Base-by-base conservation (phyloP, 2,888 invertebrate species). In the Drosophila pseudotakahashii region DNA sequence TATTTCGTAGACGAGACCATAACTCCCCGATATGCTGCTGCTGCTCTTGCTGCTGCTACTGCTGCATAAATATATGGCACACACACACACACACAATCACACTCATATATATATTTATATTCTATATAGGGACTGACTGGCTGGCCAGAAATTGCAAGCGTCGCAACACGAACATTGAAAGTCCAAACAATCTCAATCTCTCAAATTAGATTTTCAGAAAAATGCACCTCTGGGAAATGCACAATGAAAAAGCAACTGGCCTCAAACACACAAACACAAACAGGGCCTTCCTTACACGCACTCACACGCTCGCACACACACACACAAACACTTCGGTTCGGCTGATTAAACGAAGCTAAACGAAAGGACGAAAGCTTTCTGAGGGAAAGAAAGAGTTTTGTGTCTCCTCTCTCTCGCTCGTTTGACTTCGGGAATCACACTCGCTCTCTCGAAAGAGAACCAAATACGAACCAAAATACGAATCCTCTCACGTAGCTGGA, bases 211-310 rank as follows among this genome's bases (percentile, higher is more conserved):
- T 89, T 90, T 90, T 89, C 81, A 82, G 89, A 87, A 89, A 90
- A 90, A 90, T 90, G 90, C 90, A 90, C 90, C 89, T 88, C 82
- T 88, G 90, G 90, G 90, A 90, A 90, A 90, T 90, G 87, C 90
- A 90, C 86, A 85, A 83, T 84, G 88, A 88, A 86, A 86, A 88
- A 81, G 78, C 81, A 60, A 75, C 71, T 76, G 75, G 79, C 74
- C 78, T 70, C 73, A 41, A 58, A 48, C 62, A 16, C 13, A 60
- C 55, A 59, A 57, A 57, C 50, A 23, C 10, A 59, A 48, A 57
- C 61, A 58, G 44, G 14, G n/a, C n/a, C 44, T 26, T 34, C 19
- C 44, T 26, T 34, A 53, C 51, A 30, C 39, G 44, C 53, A 72
- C 55, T 36, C 19, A 50, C 57, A 48, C 54, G 59, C 60, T 63